Percentiles rank a stretch among this genome's conserved stretches.
Evolutionary conservation across 2,888 invertebrate species (phyloP).

Genomic region (Hemithea aestivaria): DNA sequence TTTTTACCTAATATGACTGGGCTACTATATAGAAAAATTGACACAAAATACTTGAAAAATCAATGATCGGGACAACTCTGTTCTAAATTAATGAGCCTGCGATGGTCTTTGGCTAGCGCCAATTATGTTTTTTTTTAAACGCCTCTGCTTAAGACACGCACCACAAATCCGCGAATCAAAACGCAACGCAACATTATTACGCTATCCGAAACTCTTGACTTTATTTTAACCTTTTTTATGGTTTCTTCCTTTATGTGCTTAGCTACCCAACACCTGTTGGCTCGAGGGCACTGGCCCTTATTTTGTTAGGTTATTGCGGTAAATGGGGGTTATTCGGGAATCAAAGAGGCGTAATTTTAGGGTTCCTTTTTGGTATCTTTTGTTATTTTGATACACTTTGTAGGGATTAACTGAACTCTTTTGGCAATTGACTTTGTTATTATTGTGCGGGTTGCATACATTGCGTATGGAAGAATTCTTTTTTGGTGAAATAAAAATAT

Average conservation of each 20-base stretch:
- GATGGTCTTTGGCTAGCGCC: too few species aligned
- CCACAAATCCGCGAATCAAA: conserved; percentile 45
- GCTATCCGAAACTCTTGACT: conserved; percentile 58
- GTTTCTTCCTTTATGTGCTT: conserved; percentile 68
- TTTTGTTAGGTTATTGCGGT: conserved; percentile 53
- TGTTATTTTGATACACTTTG: conserved; percentile 18
- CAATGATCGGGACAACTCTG: too few species aligned
- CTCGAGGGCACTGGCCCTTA: conserved; percentile 62
- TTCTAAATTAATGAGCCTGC: too few species aligned
- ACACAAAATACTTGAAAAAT: too few species aligned
- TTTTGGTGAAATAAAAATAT: too few species aligned
- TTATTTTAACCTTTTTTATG: conserved; percentile 69
- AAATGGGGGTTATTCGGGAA: conserved; percentile 49
- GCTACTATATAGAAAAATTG: too few species aligned
- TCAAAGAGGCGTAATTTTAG: conserved; percentile 43
- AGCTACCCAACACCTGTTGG: conserved; percentile 71
- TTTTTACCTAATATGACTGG: too few species aligned
- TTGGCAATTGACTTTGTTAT: conserved; percentile 8
- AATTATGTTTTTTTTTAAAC: too few species aligned
- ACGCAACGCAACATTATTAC: conserved; percentile 60
- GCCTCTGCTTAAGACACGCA: conserved; percentile 22
- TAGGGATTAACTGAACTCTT: conserved; percentile 12
- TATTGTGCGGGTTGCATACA: too few species aligned
- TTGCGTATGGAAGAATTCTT: too few species aligned
- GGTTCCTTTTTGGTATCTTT: conserved; percentile 30